Evolutionary conservation across 2,888 invertebrate species (phyloP), one percentile per base, ranked within the genome.

Genomic region (Phortica okadai): DNA sequence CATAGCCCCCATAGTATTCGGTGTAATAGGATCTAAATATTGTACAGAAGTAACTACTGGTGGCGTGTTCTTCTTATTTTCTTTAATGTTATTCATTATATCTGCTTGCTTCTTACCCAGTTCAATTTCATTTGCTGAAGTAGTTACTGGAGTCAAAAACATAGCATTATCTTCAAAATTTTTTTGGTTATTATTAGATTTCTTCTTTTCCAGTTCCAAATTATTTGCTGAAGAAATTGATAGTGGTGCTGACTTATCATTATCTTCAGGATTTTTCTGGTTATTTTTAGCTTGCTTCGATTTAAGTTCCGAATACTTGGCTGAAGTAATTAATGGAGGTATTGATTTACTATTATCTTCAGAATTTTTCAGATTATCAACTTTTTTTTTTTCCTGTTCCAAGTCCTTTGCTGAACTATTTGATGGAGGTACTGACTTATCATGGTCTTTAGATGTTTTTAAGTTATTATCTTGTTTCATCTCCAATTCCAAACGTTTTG

Each of bases 21-120:
- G 81, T 5, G 79, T 76, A 6, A 78, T 16, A 16, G 54, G 25
- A 0, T 75, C 54, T 44, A 80, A 73, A 8, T 33, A n/a, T 11
- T 45, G 1, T 10, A 74, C 58, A 0, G 80, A 54, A 50, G 69
- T 73, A 21, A 76, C 54, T 50, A 41, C 25, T 56, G 69, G 14
- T 33, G n/a, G 14, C 74, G 21, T 69, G 8, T 50, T 80, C 8
- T 6, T 14, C 6, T 50, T 14, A 11, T 50, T 2, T 50, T 8
- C 14, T 50, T 50, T 50, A 5, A 50, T 11, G 2, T 50, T 50
- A 50, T 50, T 50, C 14, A 6, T 50, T 41, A 14, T 75, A 72
- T 11, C 6, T 0, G 14, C 21, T 50, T 75, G 7, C 25, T n/a
- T 42, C 16, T 42, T 69, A 4, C 33, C 33, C 33, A 33, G 33